Evolutionary conservation across 2,113 vertebrate species (phyloP).

Genomic region (Prinia subflava): DNA sequence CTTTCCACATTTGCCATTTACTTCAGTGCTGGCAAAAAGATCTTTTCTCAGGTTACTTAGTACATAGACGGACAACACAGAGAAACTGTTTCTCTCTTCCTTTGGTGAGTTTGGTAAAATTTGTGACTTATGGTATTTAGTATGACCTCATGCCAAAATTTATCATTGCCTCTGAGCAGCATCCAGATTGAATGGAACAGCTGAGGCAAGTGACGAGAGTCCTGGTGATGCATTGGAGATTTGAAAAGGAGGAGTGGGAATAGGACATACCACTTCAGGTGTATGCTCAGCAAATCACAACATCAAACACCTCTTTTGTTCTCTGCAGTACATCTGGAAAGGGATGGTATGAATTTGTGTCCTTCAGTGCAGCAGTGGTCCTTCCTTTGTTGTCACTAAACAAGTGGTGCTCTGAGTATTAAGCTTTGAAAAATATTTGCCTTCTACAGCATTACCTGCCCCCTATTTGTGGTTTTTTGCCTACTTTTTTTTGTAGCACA

Average conservation of each 20-base stretch:
- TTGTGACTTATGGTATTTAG: background rate
- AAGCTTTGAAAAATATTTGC: background rate
- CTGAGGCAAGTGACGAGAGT: background rate
- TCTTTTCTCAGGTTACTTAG: background rate
- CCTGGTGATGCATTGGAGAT: background rate
- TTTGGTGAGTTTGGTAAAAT: background rate
- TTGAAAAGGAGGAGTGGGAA: background rate
- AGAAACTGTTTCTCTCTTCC: background rate
- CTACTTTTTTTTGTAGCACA: background rate
- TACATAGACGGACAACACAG: background rate
- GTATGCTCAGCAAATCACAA: background rate
- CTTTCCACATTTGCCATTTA: background rate
- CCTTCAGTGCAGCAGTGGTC: background rate
- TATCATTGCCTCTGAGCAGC: background rate
- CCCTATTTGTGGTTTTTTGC: background rate
- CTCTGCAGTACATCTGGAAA: background rate
- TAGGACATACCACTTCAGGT: background rate
- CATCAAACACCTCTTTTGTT: background rate
- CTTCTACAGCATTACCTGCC: background rate
- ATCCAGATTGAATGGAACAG: background rate
- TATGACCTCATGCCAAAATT: background rate
- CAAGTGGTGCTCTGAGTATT: background rate
- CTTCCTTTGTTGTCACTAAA: background rate
- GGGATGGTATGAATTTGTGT: background rate
- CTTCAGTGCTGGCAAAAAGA: background rate